Base-by-base conservation (phyloP, 2,888 invertebrate genomes). In the Hypolimnas misippus region DNA sequence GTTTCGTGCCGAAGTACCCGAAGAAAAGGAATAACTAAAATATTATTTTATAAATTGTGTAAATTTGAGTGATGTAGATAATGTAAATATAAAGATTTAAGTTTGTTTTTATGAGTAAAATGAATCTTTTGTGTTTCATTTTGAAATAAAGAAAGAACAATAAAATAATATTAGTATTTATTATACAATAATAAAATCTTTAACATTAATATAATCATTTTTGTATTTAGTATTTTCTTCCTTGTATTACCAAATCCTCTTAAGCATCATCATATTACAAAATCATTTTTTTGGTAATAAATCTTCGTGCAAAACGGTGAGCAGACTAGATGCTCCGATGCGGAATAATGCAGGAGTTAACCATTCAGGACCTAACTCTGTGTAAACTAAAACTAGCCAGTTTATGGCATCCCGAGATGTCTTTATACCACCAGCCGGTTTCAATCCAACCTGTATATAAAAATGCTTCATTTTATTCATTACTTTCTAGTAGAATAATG, bases 401-500 rank as follows among this genome's bases (percentile, higher is more conserved):
- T 95, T 93, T 31, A 98, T 92, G 0, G 98, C 97, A 81, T 99
- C 98, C 51, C 94, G 93, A 0, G 95, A 94, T 0, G 96, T 97
- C 68, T 96, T 94, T 50, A 99, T 97, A 7, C 99, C 99, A 14
- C 99, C 99, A 17, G 99, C 99, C 17, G 99, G 98, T 88, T 99
- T 99, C 62, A 99, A 94, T 1, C 99, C 99, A 67, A 99, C 96
- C 97, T 97, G 57, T 46, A 60, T 12, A 61, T 57, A 53, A 60
- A 46, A 17, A 42, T 0, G 14, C 1, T 1, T 14, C 1, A 14
- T 14, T 8, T 2, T 14, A 14, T 0, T 14, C 6, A 44, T 12
- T 19, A 17, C 10, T 12, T 3, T 44, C 3, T n/a, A n/a, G n/a
- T n/a, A n/a, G n/a, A n/a, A n/a, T n/a, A n/a, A n/a, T n/a, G n/a